These are phyloP conservation scores for Odontesthes bonariensis DNA, from an alignment of 2,113 vertebrate genomes.

Conservation along the genomic window DNA sequence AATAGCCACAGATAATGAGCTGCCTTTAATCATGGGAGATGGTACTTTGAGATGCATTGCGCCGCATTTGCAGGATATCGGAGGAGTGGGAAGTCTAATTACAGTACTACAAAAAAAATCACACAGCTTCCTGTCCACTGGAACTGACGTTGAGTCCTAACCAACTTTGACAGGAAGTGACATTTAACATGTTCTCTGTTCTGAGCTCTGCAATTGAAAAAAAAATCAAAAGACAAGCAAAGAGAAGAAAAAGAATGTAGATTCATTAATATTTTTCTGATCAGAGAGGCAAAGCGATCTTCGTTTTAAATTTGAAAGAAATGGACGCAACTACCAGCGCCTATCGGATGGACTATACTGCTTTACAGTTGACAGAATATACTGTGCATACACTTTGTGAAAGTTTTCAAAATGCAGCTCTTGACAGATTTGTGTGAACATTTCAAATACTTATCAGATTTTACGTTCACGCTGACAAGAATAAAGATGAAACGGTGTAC, in stretches of 20 bases:
- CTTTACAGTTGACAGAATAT: slow-evolving; percentile 48
- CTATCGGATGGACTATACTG: slow-evolving; percentile 19
- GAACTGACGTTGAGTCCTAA: slow-evolving; percentile 90
- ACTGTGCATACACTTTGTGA: slow-evolving; percentile 42
- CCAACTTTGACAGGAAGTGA: slow-evolving; percentile 92
- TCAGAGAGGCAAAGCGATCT: slow-evolving; percentile 25
- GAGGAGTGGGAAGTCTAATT: slow-evolving; percentile 91
- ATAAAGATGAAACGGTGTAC: slow-evolving; percentile 62
- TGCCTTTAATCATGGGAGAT: slow-evolving; percentile 96
- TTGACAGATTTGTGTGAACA: slow-evolving; percentile 61
- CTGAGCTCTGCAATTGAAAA: slow-evolving; percentile 80
- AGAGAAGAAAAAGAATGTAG: slow-evolving; percentile 36
- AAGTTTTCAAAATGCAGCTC: slow-evolving; percentile 62
- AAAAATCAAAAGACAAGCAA: slow-evolving; percentile 63
- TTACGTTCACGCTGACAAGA: slow-evolving; percentile 51
- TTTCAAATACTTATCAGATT: slow-evolving; percentile 52
- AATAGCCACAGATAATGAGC: slow-evolving; percentile 97
- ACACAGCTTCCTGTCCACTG: slow-evolving; percentile 88
- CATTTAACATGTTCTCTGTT: slow-evolving; percentile 91
- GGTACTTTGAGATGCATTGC: slow-evolving; percentile 95
- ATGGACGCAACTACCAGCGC: slow-evolving; percentile 27
- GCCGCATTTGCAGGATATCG: slow-evolving; percentile 90
- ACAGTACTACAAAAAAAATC: slow-evolving; percentile 91
- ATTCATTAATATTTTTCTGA: slow-evolving; percentile 47
- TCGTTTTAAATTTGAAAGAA: slow-evolving; percentile 18